Base-by-base conservation (phyloP, 2,113 vertebrate species). In the Amazona guildingii region DNA sequence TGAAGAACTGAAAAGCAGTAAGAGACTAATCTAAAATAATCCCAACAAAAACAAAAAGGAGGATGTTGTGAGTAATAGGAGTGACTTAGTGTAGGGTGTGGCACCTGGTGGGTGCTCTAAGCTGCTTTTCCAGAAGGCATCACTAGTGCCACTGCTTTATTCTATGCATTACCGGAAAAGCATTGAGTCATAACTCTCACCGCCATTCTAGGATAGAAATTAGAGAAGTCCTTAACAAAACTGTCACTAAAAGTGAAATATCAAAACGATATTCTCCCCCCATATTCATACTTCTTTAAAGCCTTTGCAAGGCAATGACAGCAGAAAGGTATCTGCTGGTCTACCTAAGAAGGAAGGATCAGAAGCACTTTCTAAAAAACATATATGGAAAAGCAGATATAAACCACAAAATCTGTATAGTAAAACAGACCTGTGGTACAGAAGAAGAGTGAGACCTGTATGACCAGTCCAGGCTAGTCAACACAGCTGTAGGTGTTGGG, bases 401-500 rank as follows among this genome's bases (percentile, higher is more conserved):
- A 79, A 86, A 44, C 2, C 17, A 41, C 6, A 11, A 68, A 41
- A 68, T 64, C 6, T 48, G n/a, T 28, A 17, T 11, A 5, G 13
- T 80, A 33, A 80, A 73, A 44, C 8, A 39, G 28, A 31, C 68
- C 8, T 25, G 5, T 55, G 13, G 2, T 77, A 35, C 25, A 59
- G 41, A 79, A 6, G 10, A 44, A 46, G 17, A 33, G 21, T 15
- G 12, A 24, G 29, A 52, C 25, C 10, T 13, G 6, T 24, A 57
- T 37, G 16, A 9, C 11, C 7, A 25, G n/a, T 23, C 18, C n/a
- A 17, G 10, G 1, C 14, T 43, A 35, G 29, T 17, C 15, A 49
- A 11, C 13, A 18, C 3, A 2, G 5, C 11, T 72, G 13, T 39
- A 28, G 13, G 5, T 41, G 7, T 4, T 3, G 1, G 7, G 7